Percentiles rank a stretch among this genome's conserved stretches.
phyloP scores from a whole-genome alignment of 37 sponge, comb jelly and placozoan genomes.

The Haliclona indistincta region DNA sequence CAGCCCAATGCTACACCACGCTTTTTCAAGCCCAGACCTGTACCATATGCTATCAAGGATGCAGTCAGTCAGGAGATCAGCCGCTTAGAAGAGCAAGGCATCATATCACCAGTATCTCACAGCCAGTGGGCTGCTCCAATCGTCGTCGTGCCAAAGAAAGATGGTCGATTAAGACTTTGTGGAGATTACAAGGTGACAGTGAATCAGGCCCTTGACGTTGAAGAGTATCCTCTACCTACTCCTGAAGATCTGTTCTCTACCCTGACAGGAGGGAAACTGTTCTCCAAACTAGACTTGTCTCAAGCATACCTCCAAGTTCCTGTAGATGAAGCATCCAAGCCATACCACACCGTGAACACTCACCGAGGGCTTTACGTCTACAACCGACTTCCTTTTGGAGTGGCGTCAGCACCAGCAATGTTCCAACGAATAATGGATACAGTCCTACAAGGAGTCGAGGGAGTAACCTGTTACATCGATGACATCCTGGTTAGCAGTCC shows the following conservation, averaged over 20 bases:
- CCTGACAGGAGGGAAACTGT: conserved; percentile 18
- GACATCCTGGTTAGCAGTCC: too few species aligned
- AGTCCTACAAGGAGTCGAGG: conserved; percentile 11
- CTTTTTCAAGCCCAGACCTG: too few species aligned
- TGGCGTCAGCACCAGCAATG: too few species aligned
- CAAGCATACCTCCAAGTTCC: conserved; percentile 16
- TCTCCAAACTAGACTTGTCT: conserved; percentile 38
- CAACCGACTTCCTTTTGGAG: too few species aligned
- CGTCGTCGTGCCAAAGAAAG: too few species aligned
- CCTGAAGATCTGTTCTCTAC: conserved; percentile 32
- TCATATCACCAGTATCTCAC: too few species aligned
- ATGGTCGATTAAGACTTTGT: too few species aligned
- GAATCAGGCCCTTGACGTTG: conserved; percentile 27
- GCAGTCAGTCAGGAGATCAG: neutral
- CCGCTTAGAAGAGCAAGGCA: neutral
- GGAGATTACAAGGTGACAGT: conserved; percentile 32
- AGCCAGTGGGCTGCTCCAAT: too few species aligned
- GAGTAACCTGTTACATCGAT: conserved; percentile 4
- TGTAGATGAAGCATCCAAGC: conserved; percentile 1
- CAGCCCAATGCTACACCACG: conserved; percentile 5
- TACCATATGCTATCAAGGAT: neutral
- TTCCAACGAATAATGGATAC: conserved; percentile 22
- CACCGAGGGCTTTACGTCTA: too few species aligned
- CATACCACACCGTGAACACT: conserved; percentile 12
- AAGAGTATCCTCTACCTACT: conserved; percentile 35